phyloP scores from a whole-genome alignment of 2,113 vertebrate genomes.

The Tautogolabrus adspersus region DNA sequence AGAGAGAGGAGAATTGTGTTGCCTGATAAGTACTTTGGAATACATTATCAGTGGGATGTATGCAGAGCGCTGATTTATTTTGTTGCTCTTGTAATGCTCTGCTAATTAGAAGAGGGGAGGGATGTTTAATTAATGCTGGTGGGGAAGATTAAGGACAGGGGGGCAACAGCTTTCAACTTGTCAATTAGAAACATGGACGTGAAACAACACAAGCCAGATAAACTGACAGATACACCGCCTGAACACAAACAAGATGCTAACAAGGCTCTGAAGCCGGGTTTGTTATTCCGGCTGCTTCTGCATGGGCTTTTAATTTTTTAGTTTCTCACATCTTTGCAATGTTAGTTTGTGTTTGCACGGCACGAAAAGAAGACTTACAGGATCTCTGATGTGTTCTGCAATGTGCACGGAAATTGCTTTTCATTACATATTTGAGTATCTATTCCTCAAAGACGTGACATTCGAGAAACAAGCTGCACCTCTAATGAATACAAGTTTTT shows the following conservation, averaged over 20 bases:
- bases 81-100: conserved; percentile 74
- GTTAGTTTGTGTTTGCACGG: conserved; percentile 11
- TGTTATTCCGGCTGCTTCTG: background rate
- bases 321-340: background rate
- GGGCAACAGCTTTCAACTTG: conserved; percentile 70
- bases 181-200: conserved; percentile 71
- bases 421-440: conserved; percentile 16
- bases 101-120: conserved; percentile 79
- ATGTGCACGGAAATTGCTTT: background rate
- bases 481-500: background rate
- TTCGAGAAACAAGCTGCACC: background rate
- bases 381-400: background rate
- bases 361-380: background rate
- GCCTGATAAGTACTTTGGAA: conserved; percentile 65
- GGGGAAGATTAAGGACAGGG: conserved; percentile 69
- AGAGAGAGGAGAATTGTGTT: conserved; percentile 50
- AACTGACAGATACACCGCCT: conserved; percentile 52
- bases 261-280: conserved; percentile 8
- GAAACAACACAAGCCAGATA: conserved; percentile 60
- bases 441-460: background rate
- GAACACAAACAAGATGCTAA: conserved; percentile 59
- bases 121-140: conserved; percentile 78
- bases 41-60: conserved; percentile 59
- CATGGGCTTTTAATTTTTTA: background rate
- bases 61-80: conserved; percentile 74